These are phyloP conservation scores for Panonychus citri DNA, from an alignment of 1,140 invertebrate genomes.

Conservation along the genomic window DNA sequence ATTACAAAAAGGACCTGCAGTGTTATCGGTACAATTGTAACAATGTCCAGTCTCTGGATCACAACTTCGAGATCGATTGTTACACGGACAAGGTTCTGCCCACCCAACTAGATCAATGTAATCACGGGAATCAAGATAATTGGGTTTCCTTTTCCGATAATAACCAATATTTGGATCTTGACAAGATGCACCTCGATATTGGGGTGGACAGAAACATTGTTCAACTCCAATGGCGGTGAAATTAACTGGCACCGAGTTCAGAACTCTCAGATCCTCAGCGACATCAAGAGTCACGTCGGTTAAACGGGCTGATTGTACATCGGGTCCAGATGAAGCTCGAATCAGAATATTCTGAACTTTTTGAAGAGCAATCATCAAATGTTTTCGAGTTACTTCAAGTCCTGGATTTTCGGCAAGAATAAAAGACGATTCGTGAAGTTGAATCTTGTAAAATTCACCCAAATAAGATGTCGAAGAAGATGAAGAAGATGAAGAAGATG, in stretches of 20 bases:
- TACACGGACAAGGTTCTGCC: conserved; percentile 38
- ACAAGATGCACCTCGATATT: conserved; percentile 56
- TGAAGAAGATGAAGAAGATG: too few species aligned
- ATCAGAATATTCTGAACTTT: conserved; percentile 56
- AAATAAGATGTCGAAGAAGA: background rate
- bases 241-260: conserved; percentile 39
- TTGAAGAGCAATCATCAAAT: conserved; percentile 69
- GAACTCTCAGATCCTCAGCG: conserved; percentile 35
- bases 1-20: conserved; percentile 62
- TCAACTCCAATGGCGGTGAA: conserved; percentile 31
- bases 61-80: conserved; percentile 47
- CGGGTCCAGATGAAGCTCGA: conserved; percentile 38
- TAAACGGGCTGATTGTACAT: conserved; percentile 28
- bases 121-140: conserved; percentile 32
- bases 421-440: conserved; percentile 38
- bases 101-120: conserved; percentile 47
- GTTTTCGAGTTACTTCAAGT: conserved; percentile 37
- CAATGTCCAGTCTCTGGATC: conserved; percentile 73
- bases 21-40: conserved; percentile 62
- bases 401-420: conserved; percentile 33
- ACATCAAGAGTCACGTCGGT: conserved; percentile 56
- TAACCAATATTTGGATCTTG: conserved; percentile 65
- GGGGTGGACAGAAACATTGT: conserved; percentile 52
- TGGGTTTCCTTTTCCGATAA: conserved; percentile 39
- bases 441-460: conserved; percentile 33